phyloP scores from a whole-genome alignment of 2,113 vertebrate genomes.

The Entomyzon cyanotis region DNA sequence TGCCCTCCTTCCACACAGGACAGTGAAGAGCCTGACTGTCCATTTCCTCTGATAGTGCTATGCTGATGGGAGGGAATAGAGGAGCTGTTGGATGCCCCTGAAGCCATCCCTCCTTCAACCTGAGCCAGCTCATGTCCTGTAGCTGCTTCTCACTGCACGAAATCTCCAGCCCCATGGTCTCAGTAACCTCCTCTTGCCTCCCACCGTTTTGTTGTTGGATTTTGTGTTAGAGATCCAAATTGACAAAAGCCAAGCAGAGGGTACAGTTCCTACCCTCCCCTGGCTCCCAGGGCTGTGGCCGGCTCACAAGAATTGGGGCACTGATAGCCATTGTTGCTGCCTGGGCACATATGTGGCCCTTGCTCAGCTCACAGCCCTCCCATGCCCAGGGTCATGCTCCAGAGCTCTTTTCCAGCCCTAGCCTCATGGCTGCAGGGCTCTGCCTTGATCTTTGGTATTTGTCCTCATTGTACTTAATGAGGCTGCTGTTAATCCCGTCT shows the following conservation, averaged over 20 bases:
- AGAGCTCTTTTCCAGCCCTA: background rate
- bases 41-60: accelerated
- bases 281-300: background rate
- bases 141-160: accelerated
- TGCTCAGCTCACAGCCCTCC: background rate
- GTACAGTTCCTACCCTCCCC: background rate
- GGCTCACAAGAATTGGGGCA: accelerated
- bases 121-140: background rate
- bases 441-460: background rate
- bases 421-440: background rate
- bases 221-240: background rate
- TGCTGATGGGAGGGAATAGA: background rate
- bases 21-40: background rate
- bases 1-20: background rate
- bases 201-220: accelerated
- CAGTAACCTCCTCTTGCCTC: background rate
- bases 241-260: background rate
- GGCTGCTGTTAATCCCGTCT: background rate
- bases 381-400: no score
- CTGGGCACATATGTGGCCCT: accelerated
- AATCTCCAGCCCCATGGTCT: accelerated
- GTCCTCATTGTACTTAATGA: background rate
- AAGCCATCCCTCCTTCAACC: accelerated
- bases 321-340: background rate
- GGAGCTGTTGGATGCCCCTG: background rate